A percentile compares a stretch with the other conserved stretches of the same genome.
Evolutionary conservation across 2,888 invertebrate genomes (phyloP).

Genomic region (Agonopterix alstromeriana): DNA sequence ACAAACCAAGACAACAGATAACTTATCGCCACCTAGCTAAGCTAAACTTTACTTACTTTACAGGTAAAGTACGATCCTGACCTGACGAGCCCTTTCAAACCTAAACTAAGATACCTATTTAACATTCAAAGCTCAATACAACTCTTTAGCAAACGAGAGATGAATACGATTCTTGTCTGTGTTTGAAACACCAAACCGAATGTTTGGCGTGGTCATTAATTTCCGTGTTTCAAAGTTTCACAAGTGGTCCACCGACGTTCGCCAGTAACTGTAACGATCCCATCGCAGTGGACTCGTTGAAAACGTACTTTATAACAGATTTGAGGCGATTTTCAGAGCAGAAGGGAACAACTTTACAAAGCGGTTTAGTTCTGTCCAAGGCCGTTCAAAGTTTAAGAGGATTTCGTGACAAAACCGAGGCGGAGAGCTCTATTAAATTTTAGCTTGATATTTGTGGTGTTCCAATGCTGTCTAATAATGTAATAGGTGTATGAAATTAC

Average conservation of each 20-base stretch:
- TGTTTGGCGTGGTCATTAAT: background rate
- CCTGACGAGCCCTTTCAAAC: too few species aligned
- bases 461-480: too few species aligned
- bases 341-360: slow-evolving; percentile 25
- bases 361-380: slow-evolving; percentile 38
- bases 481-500: too few species aligned
- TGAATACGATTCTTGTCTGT: too few species aligned
- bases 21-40: too few species aligned
- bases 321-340: slow-evolving; percentile 16
- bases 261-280: slow-evolving; percentile 3
- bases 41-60: too few species aligned
- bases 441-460: background rate
- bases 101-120: too few species aligned
- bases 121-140: too few species aligned
- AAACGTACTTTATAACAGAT: slow-evolving; percentile 29
- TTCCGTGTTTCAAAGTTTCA: slow-evolving; percentile 1
- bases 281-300: slow-evolving; percentile 13
- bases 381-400: slow-evolving; percentile 39
- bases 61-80: too few species aligned
- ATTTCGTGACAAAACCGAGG: slow-evolving; percentile 30
- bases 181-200: too few species aligned
- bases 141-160: too few species aligned
- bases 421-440: background rate
- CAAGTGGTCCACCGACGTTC: background rate
- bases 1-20: too few species aligned